Conservation (phyloP, 2,888 invertebrate genomes). For the Ectemnius continuus region DNA sequence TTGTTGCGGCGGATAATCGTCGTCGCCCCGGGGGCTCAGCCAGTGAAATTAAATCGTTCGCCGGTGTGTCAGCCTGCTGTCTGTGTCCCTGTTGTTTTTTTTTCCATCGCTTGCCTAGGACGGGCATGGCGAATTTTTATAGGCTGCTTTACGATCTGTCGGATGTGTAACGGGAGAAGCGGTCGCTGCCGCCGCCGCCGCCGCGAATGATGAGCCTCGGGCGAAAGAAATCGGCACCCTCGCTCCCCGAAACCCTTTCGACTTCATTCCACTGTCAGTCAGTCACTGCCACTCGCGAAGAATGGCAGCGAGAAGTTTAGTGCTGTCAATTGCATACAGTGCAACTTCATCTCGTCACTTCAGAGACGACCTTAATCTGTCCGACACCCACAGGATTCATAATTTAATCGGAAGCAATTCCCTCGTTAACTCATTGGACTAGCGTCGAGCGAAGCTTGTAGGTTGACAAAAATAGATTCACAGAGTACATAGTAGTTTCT, state of each 20-base stretch:
- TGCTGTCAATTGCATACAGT: conserved; percentile 17
- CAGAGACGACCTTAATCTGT: not conserved
- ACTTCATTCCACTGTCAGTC: conserved; percentile 28
- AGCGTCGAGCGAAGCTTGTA: no score
- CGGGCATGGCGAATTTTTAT: conserved; percentile 68
- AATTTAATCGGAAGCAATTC: conserved; percentile 10
- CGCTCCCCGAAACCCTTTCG: conserved; percentile 46
- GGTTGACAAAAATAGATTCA: no score
- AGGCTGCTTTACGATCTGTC: conserved; percentile 67
- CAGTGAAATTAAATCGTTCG: conserved; percentile 1
- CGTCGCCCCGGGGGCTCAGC: not conserved
- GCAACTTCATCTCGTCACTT: not conserved
- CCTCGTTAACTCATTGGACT: not conserved
- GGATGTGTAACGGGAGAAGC: conserved; percentile 67
- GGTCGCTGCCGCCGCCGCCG: not conserved
- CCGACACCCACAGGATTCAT: conserved; percentile 1
- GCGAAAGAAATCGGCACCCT: conserved; percentile 31
- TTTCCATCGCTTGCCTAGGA: conserved; percentile 54
- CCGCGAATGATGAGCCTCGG: conserved; percentile 1
- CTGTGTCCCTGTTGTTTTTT: conserved; percentile 44
- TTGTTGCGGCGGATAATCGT: conserved; percentile 6
- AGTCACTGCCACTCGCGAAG: conserved; percentile 16
- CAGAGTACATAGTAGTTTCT: no score
- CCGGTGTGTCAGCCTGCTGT: not conserved
- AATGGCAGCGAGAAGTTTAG: conserved; percentile 34